A percentile compares a stretch with the other conserved stretches of the same genome.
phyloP scores from a whole-genome alignment of 2,113 vertebrate genomes.

The Perca fluviatilis region DNA sequence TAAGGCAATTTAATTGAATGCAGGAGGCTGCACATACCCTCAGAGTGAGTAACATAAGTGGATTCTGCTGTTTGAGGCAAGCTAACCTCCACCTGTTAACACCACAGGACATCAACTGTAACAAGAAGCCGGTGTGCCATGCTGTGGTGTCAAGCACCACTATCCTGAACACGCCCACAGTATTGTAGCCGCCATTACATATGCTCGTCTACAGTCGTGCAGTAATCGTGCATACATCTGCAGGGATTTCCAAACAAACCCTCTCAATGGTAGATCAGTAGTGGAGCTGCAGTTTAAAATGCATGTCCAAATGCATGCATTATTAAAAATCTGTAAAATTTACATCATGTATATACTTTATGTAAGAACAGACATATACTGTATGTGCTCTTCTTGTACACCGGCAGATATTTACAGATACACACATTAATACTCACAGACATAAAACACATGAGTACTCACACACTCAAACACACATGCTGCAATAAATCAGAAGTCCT shows the following conservation, averaged over 20 bases:
- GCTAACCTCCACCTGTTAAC: slow-evolving; percentile 56
- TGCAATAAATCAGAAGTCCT: slow-evolving; percentile 33
- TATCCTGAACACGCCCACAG: slow-evolving; percentile 7
- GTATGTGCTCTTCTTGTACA: background rate
- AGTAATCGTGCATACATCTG: slow-evolving; percentile 1
- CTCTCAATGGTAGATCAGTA: background rate
- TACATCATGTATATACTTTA: slow-evolving; percentile 2
- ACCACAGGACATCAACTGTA: slow-evolving; percentile 44
- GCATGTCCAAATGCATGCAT: slow-evolving; percentile 20
- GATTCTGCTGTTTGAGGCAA: slow-evolving; percentile 46
- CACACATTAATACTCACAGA: background rate
- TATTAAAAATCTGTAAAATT: background rate
- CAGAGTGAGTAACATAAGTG: slow-evolving; percentile 32
- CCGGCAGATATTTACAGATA: slow-evolving; percentile 1
- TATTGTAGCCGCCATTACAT: slow-evolving; percentile 3
- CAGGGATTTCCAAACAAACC: slow-evolving; percentile 35
- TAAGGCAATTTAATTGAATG: slow-evolving; percentile 38
- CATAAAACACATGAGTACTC: background rate
- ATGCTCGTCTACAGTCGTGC: background rate
- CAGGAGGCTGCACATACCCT: slow-evolving; percentile 18
- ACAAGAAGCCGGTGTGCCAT: slow-evolving; percentile 34
- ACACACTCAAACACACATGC: background rate
- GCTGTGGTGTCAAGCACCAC: slow-evolving; percentile 25
- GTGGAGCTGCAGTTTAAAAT: background rate
- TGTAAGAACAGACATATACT: background rate